Base-by-base conservation (phyloP, 2,113 vertebrate genomes). In the Varanus salvator region DNA sequence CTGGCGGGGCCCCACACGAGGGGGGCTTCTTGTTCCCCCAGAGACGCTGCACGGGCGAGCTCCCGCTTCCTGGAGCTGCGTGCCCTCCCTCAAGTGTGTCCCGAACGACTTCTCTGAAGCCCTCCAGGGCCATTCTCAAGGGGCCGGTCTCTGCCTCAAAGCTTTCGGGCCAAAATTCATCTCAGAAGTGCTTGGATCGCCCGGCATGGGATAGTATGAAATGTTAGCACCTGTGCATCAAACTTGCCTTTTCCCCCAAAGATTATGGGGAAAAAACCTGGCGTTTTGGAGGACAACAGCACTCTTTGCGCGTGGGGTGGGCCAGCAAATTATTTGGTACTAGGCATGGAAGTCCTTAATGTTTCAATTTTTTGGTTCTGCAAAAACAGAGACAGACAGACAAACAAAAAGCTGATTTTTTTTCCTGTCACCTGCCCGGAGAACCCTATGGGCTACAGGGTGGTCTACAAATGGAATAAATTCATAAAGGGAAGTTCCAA, bases 41-140 rank as follows among this genome's bases (percentile, higher is more conserved):
- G 9, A 17, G 14, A 92, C 87, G 74, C n/a, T 0, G 8, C 68
- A 94, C 0, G 15, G 48, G 50, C 31, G 21, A 31, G 34, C 23
- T 14, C 25, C 52, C 44, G 31, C 21, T 44, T 8, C 23, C 5
- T 8, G 8, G 34, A 44, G 27, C 21, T 52, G 7, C 2, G 8
- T 69, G 48, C 31, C 23, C 27, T 7, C 15, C 7, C 25, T 9
- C 14, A 15, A 57, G 57, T 8, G 48, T 34, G 34, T 27, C 50
- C 27, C 50, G 50, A 57, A 14, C 19, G 21, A 17, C 2, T 38
- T 81, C 38, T 1, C 1, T 57, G 72, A 80, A 81, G 92, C 91
- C 91, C 90, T 81, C 88, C 93, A 91, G 85, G 93, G 75, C 91
- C 91, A n/a, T 94, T 95, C 90, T 69, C 92, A 88, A 93, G 87